These are phyloP conservation scores for Seira ritae DNA, from an alignment of 2,888 invertebrate species.

Conservation along the genomic window DNA sequence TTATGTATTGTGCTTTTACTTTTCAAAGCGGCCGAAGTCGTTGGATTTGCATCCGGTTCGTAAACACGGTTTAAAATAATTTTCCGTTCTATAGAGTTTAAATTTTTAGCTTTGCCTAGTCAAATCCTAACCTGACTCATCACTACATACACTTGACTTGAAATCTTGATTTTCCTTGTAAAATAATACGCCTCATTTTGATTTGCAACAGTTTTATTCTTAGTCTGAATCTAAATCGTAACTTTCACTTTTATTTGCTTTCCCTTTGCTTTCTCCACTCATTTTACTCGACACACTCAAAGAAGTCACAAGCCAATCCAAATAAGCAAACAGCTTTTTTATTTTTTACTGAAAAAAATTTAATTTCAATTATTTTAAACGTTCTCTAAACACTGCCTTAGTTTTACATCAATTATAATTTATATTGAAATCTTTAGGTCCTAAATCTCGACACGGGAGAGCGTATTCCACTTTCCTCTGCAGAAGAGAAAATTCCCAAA, in stretches of 20 bases:
- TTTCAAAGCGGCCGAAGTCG: slow-evolving; percentile 70
- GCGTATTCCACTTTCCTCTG: slow-evolving; percentile 93
- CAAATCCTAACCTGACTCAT: no score
- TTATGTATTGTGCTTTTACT: slow-evolving; percentile 29
- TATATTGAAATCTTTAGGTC: slow-evolving; percentile 75
- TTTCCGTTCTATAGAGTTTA: background rate
- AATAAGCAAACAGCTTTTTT: no score
- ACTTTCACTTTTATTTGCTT: no score
- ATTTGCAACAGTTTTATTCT: no score
- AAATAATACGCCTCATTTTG: no score
- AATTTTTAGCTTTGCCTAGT: no score
- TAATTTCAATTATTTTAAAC: no score
- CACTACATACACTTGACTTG: no score
- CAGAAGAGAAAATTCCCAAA: slow-evolving; percentile 93
- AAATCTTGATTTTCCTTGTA: no score
- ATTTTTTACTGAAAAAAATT: no score
- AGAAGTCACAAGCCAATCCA: background rate
- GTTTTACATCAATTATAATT: background rate
- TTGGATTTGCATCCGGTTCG: slow-evolving; percentile 71
- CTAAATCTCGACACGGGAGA: slow-evolving; percentile 85
- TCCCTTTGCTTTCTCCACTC: slow-evolving; percentile 47
- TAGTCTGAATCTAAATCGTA: no score
- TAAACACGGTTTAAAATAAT: slow-evolving; percentile 26
- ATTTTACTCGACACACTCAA: slow-evolving; percentile 8
- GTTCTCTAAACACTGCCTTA: no score